Evolutionary conservation across 2,113 vertebrate species (phyloP).

Genomic region (Megaleporinus macrocephalus): DNA sequence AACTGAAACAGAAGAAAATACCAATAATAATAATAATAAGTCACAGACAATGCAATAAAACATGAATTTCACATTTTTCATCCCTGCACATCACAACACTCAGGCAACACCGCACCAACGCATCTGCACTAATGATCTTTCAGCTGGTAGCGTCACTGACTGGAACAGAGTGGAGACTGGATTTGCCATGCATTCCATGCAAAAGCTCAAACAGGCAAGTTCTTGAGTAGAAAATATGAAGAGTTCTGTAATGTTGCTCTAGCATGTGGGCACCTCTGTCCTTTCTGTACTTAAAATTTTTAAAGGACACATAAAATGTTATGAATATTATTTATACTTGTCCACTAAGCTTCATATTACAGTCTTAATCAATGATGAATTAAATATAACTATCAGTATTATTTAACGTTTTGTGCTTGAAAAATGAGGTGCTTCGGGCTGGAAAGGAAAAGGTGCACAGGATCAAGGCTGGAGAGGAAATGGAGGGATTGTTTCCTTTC

Average conservation of each 20-base stretch:
- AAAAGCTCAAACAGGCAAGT: constrained; percentile 50
- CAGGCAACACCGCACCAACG: constrained; percentile 6
- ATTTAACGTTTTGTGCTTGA: constrained; percentile 67
- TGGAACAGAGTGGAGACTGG: constrained; percentile 40
- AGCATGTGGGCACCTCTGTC: constrained; percentile 12
- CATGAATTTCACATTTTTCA: background rate
- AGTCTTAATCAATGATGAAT: constrained; percentile 69
- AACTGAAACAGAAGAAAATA: background rate
- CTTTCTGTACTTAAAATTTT: background rate
- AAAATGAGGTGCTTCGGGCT: constrained; percentile 5
- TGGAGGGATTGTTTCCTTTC: background rate
- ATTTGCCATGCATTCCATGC: constrained; percentile 68
- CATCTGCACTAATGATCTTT: background rate
- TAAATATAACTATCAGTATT: constrained; percentile 60
- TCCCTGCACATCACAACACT: background rate
- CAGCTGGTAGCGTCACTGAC: background rate
- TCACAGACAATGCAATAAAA: constrained; percentile 27
- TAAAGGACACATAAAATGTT: too few species aligned
- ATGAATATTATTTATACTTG: background rate
- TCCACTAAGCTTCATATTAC: background rate
- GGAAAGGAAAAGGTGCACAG: constrained; percentile 20
- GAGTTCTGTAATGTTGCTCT: background rate
- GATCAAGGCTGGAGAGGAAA: constrained; percentile 14
- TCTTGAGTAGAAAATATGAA: constrained; percentile 14
- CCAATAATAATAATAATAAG: too few species aligned